These are phyloP conservation scores for Nymphalis io DNA, from an alignment of 1,140 invertebrate species.

Conservation along the genomic window DNA sequence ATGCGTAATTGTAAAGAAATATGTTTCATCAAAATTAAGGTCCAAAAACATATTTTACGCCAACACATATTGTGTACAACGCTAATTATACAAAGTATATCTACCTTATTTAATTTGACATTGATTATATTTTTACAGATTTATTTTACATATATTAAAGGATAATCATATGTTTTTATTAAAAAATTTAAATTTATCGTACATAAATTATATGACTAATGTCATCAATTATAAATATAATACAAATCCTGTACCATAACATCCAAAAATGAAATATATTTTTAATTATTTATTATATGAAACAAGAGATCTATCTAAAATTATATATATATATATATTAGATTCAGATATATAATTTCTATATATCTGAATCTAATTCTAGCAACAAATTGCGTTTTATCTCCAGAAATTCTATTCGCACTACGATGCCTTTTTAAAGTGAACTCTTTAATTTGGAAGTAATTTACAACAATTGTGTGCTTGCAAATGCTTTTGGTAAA, in stretches of 20 bases:
- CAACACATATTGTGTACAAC: not conserved
- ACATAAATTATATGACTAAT: not conserved
- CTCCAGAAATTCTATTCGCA: too few species aligned
- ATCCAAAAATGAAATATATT: not conserved
- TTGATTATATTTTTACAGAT: not conserved
- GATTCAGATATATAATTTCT: too few species aligned
- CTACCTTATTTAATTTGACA: slow-evolving; percentile 5
- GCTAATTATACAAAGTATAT: not conserved
- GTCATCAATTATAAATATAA: slow-evolving; percentile 1
- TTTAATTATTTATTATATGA: not conserved
- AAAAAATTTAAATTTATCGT: too few species aligned
- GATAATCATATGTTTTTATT: too few species aligned
- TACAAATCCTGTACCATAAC: not conserved
- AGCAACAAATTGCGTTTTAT: too few species aligned
- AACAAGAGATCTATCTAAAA: not conserved
- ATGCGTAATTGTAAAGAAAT: slow-evolving; percentile 12
- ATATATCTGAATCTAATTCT: too few species aligned
- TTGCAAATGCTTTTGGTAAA: too few species aligned
- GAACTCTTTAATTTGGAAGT: too few species aligned
- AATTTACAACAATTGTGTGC: too few species aligned
- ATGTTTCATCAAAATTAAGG: slow-evolving; percentile 3
- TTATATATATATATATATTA: too few species aligned
- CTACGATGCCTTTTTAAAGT: too few species aligned
- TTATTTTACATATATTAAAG: not conserved
- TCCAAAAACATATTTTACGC: not conserved